Conservation (phyloP, 2,888 invertebrate genomes). For the Seladonia tumulorum region DNA sequence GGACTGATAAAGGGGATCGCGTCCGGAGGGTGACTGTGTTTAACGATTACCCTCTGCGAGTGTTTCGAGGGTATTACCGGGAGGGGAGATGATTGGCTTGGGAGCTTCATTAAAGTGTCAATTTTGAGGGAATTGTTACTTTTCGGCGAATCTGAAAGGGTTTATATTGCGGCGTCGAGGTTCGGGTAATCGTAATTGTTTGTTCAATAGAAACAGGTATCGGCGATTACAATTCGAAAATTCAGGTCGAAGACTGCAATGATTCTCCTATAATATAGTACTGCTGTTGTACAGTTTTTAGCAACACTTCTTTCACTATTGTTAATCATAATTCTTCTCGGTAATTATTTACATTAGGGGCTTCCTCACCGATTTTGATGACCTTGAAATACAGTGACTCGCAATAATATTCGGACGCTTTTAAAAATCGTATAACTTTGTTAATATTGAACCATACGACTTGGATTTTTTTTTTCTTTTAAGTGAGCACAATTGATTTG, state of each 20-base stretch:
- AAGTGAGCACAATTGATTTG: no score
- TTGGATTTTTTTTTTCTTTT: no score
- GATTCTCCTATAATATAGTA: not conserved
- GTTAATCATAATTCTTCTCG: not conserved
- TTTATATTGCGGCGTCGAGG: not conserved
- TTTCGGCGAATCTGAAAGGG: not conserved
- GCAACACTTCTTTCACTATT: not conserved
- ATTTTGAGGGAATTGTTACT: not conserved
- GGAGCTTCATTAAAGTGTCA: constrained; percentile 9
- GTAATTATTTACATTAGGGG: no score
- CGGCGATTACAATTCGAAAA: not conserved
- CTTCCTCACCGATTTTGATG: no score
- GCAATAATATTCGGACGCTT: no score
- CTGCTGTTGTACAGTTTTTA: not conserved
- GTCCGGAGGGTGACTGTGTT: constrained; percentile 24
- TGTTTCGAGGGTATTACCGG: not conserved
- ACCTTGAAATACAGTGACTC: no score
- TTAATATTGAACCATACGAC: no score
- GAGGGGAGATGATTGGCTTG: not conserved
- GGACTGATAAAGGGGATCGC: constrained; percentile 38
- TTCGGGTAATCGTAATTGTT: not conserved
- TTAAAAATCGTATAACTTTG: no score
- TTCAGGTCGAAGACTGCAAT: not conserved
- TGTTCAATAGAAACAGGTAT: not conserved
- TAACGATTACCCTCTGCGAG: constrained; percentile 34